Conservation (phyloP, 2,113 vertebrate species). For the Origma solitaria region DNA sequence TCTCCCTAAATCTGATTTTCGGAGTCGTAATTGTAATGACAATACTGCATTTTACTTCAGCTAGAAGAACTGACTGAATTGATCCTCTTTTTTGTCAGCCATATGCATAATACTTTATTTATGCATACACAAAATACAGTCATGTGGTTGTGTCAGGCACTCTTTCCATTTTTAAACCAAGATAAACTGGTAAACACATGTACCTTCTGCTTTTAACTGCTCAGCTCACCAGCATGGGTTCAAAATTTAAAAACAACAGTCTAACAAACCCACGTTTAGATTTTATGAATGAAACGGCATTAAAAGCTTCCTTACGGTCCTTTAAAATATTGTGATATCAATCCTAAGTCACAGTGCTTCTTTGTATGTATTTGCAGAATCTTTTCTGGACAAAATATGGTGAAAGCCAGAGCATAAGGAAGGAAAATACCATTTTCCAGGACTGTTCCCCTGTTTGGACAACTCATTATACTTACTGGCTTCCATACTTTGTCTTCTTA, state of each 20-base stretch:
- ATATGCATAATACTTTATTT: neutral
- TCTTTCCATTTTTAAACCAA: neutral
- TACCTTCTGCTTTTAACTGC: neutral
- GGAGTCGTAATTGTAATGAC: neutral
- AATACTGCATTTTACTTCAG: neutral
- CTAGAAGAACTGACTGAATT: neutral
- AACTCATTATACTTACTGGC: slow-evolving; percentile 83
- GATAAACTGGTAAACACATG: neutral
- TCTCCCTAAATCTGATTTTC: neutral
- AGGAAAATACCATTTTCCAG: neutral
- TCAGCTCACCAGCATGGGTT: neutral
- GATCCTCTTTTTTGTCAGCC: neutral
- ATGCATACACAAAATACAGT: neutral
- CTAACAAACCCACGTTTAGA: neutral
- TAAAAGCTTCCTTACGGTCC: neutral
- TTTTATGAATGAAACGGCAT: neutral
- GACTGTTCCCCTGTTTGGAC: neutral
- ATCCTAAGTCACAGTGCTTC: neutral
- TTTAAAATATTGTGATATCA: neutral
- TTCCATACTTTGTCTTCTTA: slow-evolving; percentile 96
- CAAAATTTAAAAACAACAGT: neutral
- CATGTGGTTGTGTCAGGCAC: neutral
- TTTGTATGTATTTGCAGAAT: neutral
- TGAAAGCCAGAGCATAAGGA: neutral
- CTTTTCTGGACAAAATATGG: neutral